Base-by-base conservation (phyloP, 2,888 invertebrate species). In the Sinotaia quadrata region DNA sequence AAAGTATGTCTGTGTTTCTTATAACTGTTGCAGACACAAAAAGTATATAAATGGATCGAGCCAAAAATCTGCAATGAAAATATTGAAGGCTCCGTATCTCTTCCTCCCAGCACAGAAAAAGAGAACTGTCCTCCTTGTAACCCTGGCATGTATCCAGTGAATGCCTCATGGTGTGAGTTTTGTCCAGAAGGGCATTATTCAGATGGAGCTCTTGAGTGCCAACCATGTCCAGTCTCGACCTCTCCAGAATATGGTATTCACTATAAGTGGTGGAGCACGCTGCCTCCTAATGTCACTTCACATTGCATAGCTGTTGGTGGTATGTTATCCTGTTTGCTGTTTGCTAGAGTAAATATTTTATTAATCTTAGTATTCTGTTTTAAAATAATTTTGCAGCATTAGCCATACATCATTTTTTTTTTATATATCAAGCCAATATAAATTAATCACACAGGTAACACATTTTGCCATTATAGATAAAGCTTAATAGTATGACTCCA, bases 51-150 rank as follows among this genome's bases (percentile, higher is more conserved):
- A 66, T 91, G 91, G 90, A 87, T 91, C 31, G 84, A 89, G 70
- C 91, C 91, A 1, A 88, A 89, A 74, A 89, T 91, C 61, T 91
- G 91, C 80, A 82, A 88, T 31, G 89, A 89, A 21, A 85, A 88
- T 67, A 68, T 87, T 29, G 76, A 84, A 1, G 87, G 82, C 0
- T 86, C 90, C 0, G 87, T 85, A 2, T 73, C 80, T 4, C 85
- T 91, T 18, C 90, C 90, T 2, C 71, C 77, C 4, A 77, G 85
- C 15, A 84, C 85, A 2, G 65, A 62, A 49, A 70, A 83, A 61
- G 75, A 83, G 68, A 81, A 81, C 60, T 91, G 91, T 78, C 89
- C 89, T 1, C 89, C 90, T 2, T 91, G 91, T 79, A 91, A 90
- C 78, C 89, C 90, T 15, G 91, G 91, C 68, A 90, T 90, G 89